Evolutionary conservation across 2,797 vertebrate genomes (phyloP).

Genomic region (Galagoides demidoff): DNA sequence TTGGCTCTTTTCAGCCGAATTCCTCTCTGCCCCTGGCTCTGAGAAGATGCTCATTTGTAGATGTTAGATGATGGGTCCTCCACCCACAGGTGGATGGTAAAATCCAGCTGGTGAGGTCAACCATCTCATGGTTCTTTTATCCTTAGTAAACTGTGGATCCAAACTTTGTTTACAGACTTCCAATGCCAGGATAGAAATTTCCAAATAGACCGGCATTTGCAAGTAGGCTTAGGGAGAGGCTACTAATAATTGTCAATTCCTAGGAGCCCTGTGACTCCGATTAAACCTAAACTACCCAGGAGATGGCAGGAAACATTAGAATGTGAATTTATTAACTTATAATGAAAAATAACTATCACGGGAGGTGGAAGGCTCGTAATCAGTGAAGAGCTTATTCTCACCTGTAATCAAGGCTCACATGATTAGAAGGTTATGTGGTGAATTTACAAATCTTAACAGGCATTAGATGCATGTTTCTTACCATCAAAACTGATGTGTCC

Average conservation of each 20-base stretch:
- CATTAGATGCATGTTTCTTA: constrained; percentile 5
- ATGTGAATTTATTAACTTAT: neutral
- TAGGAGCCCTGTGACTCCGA: neutral
- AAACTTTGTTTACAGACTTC: neutral
- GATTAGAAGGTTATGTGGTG: neutral
- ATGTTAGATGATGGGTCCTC: neutral
- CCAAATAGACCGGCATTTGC: neutral
- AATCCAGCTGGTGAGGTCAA: neutral
- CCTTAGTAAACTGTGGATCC: neutral
- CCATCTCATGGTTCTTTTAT: neutral
- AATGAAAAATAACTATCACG: neutral
- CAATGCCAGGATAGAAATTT: neutral
- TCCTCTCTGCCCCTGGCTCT: neutral
- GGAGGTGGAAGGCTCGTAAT: neutral
- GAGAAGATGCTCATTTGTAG: neutral
- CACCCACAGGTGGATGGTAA: neutral
- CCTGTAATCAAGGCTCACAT: neutral
- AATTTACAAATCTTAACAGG: neutral
- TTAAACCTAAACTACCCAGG: neutral
- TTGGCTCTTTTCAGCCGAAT: neutral
- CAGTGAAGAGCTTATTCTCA: neutral
- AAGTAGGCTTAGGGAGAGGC: neutral
- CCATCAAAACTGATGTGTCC: neutral
- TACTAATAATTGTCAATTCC: neutral
- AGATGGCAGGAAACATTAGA: neutral